Evolutionary conservation across 2,888 invertebrate species (phyloP), one percentile per base, ranked within the genome.

Genomic region (Taphrorychus bicolor): DNA sequence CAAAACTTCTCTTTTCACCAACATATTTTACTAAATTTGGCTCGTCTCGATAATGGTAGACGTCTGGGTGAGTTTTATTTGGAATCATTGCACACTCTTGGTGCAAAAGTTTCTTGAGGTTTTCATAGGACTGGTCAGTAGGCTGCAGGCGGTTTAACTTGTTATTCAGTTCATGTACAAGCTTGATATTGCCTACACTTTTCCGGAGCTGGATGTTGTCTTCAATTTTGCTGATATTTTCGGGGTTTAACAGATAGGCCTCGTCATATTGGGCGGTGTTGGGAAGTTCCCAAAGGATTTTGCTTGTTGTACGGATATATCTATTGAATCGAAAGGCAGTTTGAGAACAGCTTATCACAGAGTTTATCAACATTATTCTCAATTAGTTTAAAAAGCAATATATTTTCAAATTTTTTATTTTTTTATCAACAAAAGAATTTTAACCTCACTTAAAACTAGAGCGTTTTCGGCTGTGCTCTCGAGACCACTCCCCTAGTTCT

Each of bases 1-100:
- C 75, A 77, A 86, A 88, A 54, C 82, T 74, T 71, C 79, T 82
- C 72, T 86, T 85, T 0, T 81, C 63, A 49, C 88, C 89, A 60
- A 87, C 83, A 72, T 83, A 79, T 70, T 84, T 84, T 5, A 93
- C 71, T 57, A 90, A 72, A 69, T 82, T 80, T 0, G 91, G 88
- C 51, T 88, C 83, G n/a, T 86, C 83, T 2, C 84, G 85, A 78
- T 89, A 89, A 2, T 82, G 71, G 41, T 81, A 75, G 1, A 92
- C 84, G 5, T 81, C 79, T 1, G 91, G 90, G 80, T 94, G 91
- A 3, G 93, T 91, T 73, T 78, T 83, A 80, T 95, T 95, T 0
- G 95, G 94, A 71, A 95, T 85, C 80, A 84, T 87, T 58, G 82
- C 79, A n/a, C 91, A 81, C 81, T 91, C 91, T 51, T 80, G 77